Base-by-base conservation (phyloP, 2,797 vertebrate species). In the Cynopterus sphinx region DNA sequence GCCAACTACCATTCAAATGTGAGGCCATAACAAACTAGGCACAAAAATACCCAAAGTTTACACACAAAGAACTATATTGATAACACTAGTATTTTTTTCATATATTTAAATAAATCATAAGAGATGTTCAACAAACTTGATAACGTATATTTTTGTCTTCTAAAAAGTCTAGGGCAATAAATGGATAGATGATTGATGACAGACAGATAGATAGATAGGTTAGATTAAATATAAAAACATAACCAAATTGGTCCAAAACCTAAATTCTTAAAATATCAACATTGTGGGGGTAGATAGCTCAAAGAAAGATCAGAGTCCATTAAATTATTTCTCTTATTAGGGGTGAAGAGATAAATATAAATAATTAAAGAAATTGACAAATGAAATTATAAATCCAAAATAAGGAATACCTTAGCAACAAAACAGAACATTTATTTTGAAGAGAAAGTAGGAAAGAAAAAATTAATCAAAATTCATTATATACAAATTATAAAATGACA, bases 401-500 rank as follows among this genome's bases (percentile, higher is more conserved):
- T 53, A 61, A 83, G 49, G 26, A 11, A 94, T 79, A 59, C n/a
- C 36, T 82, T 55, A 74, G 28, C 68, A 94, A 87, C 33, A 57
- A 92, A 43, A 53, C 33, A 78, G 9, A 74, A 28, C 12, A 63
- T 31, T 67, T 79, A 3, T 63, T 55, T 61, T 78, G 17, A 88
- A 84, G 57, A 77, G 9, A 88, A 83, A 51, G 19, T 10, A 87
- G 39, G 10, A 49, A 59, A 91, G n/a, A 63, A 68, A 41, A 33
- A 41, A 59, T 6, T 2, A 41, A 86, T 53, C 75, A 73, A 94
- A 95, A 68, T 41, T 78, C 24, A 75, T 70, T 92, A 94, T 88
- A 41, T 74, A 41, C 85, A 90, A 94, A 95, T 43, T 61, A 59
- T n/a, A 75, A 88, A 61, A 75, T 51, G 55, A 82, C 28, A 92